Conservation (phyloP, 2,888 invertebrate genomes). For the Phorcus lineatus region DNA sequence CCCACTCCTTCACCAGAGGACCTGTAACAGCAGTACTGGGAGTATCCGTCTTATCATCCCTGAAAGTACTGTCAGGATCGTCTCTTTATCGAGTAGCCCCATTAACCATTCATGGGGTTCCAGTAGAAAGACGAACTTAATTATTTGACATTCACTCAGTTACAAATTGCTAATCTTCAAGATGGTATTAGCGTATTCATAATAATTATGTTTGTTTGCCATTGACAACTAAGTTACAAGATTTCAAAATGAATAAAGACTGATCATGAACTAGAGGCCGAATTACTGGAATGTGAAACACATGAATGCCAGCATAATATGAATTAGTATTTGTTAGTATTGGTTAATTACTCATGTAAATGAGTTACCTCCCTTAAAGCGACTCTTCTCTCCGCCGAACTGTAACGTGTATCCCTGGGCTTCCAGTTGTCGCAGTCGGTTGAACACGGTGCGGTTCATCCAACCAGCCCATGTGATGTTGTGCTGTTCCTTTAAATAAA, state of each 20-base stretch:
- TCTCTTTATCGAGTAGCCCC: not conserved
- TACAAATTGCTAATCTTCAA: too few species aligned
- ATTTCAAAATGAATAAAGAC: too few species aligned
- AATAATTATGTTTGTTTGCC: too few species aligned
- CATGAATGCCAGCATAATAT: too few species aligned
- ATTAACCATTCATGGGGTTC: not conserved
- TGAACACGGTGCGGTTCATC: conserved; percentile 53
- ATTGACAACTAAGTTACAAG: too few species aligned
- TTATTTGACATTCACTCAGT: too few species aligned
- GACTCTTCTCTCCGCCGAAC: conserved; percentile 46
- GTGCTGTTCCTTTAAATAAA: conserved; percentile 49
- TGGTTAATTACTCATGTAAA: not conserved
- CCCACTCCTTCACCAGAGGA: conserved; percentile 84
- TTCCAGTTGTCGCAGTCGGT: conserved; percentile 48
- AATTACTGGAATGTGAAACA: too few species aligned
- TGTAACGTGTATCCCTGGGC: conserved; percentile 50
- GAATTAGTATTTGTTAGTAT: not conserved
- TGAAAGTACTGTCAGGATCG: not conserved
- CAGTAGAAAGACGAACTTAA: not conserved
- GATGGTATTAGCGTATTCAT: too few species aligned
- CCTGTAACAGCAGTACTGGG: conserved; percentile 77
- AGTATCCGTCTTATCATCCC: not conserved
- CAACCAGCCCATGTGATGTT: conserved; percentile 51
- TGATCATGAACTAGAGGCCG: too few species aligned
- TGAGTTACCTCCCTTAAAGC: conserved; percentile 61